Evolutionary conservation across 1,140 invertebrate genomes (phyloP).

Genomic region (Euwallacea similis): DNA sequence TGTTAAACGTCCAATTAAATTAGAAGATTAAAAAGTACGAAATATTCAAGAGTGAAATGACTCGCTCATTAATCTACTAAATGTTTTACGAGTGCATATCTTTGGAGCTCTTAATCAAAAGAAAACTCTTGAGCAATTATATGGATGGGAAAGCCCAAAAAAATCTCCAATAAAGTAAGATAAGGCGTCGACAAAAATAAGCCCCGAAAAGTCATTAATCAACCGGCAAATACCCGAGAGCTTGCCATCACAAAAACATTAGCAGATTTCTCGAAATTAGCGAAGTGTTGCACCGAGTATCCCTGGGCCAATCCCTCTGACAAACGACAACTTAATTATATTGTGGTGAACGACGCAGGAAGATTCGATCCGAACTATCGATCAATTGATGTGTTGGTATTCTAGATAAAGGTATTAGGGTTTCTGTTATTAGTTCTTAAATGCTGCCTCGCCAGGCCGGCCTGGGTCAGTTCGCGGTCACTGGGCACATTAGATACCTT

Average conservation of each 20-base stretch:
- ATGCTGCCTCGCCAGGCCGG: too few relatives aligned
- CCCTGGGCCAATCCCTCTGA: constrained; percentile 39
- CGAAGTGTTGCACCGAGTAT: constrained; percentile 22
- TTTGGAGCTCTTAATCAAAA: constrained; percentile 6
- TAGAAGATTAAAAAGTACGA: too few relatives aligned
- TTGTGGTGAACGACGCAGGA: constrained; percentile 9
- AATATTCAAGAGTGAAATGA: too few relatives aligned
- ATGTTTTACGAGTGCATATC: background rate
- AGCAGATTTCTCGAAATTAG: constrained; percentile 36
- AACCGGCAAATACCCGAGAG: constrained; percentile 21
- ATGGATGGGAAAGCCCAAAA: constrained; percentile 15
- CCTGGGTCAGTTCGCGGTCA: too few relatives aligned
- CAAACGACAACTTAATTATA: constrained; percentile 46
- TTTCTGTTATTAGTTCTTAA: too few relatives aligned
- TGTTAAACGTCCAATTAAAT: too few relatives aligned
- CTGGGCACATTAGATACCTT: too few relatives aligned
- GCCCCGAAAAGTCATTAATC: constrained; percentile 30
- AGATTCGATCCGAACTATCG: background rate
- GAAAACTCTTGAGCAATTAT: constrained; percentile 17
- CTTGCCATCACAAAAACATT: constrained; percentile 34
- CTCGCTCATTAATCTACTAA: too few relatives aligned
- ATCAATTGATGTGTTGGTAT: background rate
- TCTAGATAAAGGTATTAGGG: too few relatives aligned
- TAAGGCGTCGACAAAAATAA: constrained; percentile 33
- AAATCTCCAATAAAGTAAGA: constrained; percentile 35